Base-by-base conservation (phyloP, 2,888 invertebrate genomes). In the Empis stercorea region DNA sequence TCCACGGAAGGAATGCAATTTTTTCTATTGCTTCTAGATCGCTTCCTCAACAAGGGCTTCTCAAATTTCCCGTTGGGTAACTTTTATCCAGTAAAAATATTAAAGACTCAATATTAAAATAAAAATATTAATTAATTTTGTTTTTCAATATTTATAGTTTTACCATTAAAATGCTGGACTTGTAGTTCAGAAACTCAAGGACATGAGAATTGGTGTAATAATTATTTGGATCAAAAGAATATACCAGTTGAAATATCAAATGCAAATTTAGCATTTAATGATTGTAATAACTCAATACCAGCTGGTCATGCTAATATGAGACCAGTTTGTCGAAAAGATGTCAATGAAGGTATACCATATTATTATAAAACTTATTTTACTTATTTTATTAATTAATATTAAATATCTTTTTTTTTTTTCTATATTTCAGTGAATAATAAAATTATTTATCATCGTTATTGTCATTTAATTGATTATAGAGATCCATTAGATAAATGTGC, bases 391-490 rank as follows among this genome's bases (percentile, higher is more conserved):
- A 14, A 10, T 16, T 20, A 13, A 16, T 43, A 34, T 10, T 16
- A 20, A 34, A 30, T 10, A n/a, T n/a, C n/a, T 36, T 44, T 7
- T 37, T 20, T 15, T 39, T n/a, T 17, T 23, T 41, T 30, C 16
- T 40, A 32, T 23, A 36, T 49, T 52, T n/a, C 23, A 52, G 53
- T 39, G 39, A 59, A 66, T 53, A 67, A 66, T 39, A 59, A 62
- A 42, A 46, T 51, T 1, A 50, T 62, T 1, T 63, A 61, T 10
- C 66, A 65, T 45, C 66, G 65, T 17, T 66, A 63, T 52, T 66
- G 65, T 47, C 66, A 65, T 53, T 67, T 64, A 51, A 64, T 64
- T 55, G 65, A 65, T 48, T 64, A 65, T 45, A 62, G 66, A 15
- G 66, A 66, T 51, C 56, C 61, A 1, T 47, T 65, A 44, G 57